Evolutionary conservation across 2,888 invertebrate genomes (phyloP).

Genomic region (Anthophora plumipes): DNA sequence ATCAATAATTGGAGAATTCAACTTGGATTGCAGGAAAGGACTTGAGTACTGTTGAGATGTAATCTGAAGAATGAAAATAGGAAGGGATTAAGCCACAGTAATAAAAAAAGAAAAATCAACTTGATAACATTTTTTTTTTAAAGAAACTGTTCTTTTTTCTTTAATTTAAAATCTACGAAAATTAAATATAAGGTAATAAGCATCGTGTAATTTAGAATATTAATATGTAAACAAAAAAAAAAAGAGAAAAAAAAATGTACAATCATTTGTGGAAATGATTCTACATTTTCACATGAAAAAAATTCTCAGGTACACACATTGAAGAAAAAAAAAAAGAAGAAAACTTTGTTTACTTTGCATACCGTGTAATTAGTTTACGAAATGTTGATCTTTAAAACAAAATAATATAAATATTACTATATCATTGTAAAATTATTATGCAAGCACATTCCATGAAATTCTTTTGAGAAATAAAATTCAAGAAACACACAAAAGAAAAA

Average conservation of each 20-base stretch:
- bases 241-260: too few relatives aligned
- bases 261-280: too few relatives aligned
- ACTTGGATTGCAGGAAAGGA: slow-evolving; percentile 61
- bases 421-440: slow-evolving; percentile 40
- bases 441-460: slow-evolving; percentile 40
- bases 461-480: slow-evolving; percentile 21
- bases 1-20: slow-evolving; percentile 60
- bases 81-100: slow-evolving; percentile 46
- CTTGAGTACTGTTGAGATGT: slow-evolving; percentile 55
- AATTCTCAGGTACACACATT: slow-evolving; percentile 37
- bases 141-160: background rate
- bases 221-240: slow-evolving; percentile 8
- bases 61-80: slow-evolving; percentile 62
- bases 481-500: slow-evolving; percentile 37
- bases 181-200: background rate
- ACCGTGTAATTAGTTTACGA: slow-evolving; percentile 20
- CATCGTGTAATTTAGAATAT: slow-evolving; percentile 12
- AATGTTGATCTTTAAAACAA: slow-evolving; percentile 31
- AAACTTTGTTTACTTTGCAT: slow-evolving; percentile 31
- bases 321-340: too few relatives aligned
- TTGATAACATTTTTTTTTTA: slow-evolving; percentile 19
- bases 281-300: too few relatives aligned
- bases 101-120: slow-evolving; percentile 30
- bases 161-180: slow-evolving; percentile 27
- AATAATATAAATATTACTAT: slow-evolving; percentile 22